Percentiles rank a stretch among this genome's conserved stretches.
phyloP scores from a whole-genome alignment of 2,113 vertebrate species.

The Saccopteryx leptura region DNA sequence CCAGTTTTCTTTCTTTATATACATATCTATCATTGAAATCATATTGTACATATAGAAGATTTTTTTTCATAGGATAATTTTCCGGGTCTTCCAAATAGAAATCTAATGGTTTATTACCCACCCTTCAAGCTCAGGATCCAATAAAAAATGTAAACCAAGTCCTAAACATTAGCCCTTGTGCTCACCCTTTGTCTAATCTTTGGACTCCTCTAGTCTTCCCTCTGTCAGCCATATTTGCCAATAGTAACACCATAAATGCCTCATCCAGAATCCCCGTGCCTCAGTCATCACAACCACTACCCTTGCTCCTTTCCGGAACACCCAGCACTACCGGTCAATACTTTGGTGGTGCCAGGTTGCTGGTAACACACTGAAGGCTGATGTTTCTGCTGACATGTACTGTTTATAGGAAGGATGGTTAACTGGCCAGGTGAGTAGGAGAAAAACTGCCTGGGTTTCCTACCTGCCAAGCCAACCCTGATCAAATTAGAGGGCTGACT shows the following conservation, averaged over 20 bases:
- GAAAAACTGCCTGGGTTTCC: no score
- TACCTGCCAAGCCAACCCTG: not conserved
- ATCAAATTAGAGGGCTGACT: not conserved
- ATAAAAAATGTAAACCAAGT: conserved; percentile 32
- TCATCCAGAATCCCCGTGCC: not conserved
- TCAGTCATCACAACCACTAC: not conserved
- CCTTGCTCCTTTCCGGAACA: not conserved
- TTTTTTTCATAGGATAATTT: not conserved
- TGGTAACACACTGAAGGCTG: not conserved
- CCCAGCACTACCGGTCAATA: not conserved
- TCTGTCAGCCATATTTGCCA: conserved; percentile 31
- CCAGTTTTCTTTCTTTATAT: conserved; percentile 47
- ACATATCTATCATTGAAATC: not conserved
- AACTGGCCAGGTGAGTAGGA: not conserved
- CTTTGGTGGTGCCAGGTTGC: not conserved
- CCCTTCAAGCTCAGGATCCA: not conserved
- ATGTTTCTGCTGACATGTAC: not conserved
- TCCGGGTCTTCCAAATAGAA: conserved; percentile 34
- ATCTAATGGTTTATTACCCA: not conserved
- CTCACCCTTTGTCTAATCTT: conserved; percentile 24
- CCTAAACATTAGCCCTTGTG: conserved; percentile 7
- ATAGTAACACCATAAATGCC: not conserved
- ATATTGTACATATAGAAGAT: not conserved
- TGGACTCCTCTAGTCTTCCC: not conserved
- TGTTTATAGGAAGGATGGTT: not conserved